Evolutionary conservation across 2,888 invertebrate species (phyloP).

Genomic region (Plemyria rubiginata): DNA sequence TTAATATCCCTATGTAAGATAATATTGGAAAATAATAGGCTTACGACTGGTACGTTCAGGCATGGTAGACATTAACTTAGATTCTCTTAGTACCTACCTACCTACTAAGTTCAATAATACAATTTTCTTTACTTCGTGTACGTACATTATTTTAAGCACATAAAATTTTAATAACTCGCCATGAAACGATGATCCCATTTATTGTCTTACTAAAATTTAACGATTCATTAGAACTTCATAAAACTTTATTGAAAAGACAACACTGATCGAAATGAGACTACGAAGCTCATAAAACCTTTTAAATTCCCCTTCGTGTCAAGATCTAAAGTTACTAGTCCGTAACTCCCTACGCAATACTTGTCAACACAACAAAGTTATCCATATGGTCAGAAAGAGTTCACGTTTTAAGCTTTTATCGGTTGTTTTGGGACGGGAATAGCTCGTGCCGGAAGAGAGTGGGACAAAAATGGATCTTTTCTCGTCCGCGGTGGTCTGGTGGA

Average conservation of each 20-base stretch:
- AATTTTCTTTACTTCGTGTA: no score
- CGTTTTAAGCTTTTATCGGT: constrained; percentile 59
- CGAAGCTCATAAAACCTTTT: constrained; percentile 24
- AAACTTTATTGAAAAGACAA: constrained; percentile 30
- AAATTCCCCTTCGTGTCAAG: constrained; percentile 9
- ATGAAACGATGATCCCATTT: background rate
- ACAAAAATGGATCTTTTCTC: constrained; percentile 70
- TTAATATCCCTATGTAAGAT: no score
- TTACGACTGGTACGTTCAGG: no score
- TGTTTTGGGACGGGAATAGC: constrained; percentile 61
- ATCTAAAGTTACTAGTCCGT: constrained; percentile 27
- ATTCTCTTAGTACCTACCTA: no score
- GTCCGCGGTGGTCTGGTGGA: constrained; percentile 59
- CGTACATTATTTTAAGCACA: no score
- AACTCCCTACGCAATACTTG: constrained; percentile 36
- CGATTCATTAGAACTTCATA: constrained; percentile 33
- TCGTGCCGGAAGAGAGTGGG: constrained; percentile 67
- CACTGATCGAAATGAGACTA: constrained; percentile 7
- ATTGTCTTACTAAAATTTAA: constrained; percentile 16
- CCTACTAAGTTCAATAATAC: no score
- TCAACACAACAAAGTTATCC: constrained; percentile 60
- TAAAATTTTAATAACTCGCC: no score
- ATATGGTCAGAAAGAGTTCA: constrained; percentile 65
- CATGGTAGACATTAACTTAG: no score
- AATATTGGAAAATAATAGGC: no score